These are phyloP conservation scores for Aurelia aurita complex sp. Pacific DNA, from an alignment of 30 jellyfish, hydroid and myxozoan genomes.

Conservation along the genomic window DNA sequence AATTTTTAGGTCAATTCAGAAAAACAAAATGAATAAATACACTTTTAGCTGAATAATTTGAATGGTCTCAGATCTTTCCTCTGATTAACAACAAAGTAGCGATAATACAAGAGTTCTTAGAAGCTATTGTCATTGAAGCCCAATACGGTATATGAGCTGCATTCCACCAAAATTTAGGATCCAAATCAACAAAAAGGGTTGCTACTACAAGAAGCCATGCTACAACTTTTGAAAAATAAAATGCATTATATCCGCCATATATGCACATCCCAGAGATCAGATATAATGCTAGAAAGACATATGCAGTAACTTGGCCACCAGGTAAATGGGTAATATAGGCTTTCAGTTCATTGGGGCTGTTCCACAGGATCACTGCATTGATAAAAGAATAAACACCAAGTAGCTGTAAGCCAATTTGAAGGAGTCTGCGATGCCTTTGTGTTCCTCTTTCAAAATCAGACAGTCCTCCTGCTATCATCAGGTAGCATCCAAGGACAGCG, in stretches of 20 bases:
- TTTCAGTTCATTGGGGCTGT: slow-evolving; percentile 75
- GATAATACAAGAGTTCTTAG: slow-evolving; percentile 43
- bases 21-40: too few relatives aligned
- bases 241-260: slow-evolving; percentile 78
- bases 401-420: slow-evolving; percentile 79
- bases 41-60: not conserved
- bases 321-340: slow-evolving; percentile 65
- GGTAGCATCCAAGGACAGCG: slow-evolving; percentile 80
- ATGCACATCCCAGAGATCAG: slow-evolving; percentile 74
- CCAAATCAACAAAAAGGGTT: slow-evolving; percentile 65
- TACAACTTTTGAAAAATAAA: slow-evolving; percentile 54
- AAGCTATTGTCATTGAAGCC: slow-evolving; percentile 62
- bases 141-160: slow-evolving; percentile 49
- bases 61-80: slow-evolving; percentile 11
- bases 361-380: slow-evolving; percentile 83
- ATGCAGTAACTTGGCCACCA: slow-evolving; percentile 70
- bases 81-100: slow-evolving; percentile 51
- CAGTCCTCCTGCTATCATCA: slow-evolving; percentile 95
- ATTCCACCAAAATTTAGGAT: slow-evolving; percentile 67
- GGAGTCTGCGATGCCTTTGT: slow-evolving; percentile 51
- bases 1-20: too few relatives aligned
- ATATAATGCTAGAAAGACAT: slow-evolving; percentile 27
- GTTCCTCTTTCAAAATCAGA: slow-evolving; percentile 62
- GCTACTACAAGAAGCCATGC: slow-evolving; percentile 72
- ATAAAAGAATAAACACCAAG: slow-evolving; percentile 88